Evolutionary conservation across 2,113 vertebrate species (phyloP).

Genomic region (Myocastor coypus): DNA sequence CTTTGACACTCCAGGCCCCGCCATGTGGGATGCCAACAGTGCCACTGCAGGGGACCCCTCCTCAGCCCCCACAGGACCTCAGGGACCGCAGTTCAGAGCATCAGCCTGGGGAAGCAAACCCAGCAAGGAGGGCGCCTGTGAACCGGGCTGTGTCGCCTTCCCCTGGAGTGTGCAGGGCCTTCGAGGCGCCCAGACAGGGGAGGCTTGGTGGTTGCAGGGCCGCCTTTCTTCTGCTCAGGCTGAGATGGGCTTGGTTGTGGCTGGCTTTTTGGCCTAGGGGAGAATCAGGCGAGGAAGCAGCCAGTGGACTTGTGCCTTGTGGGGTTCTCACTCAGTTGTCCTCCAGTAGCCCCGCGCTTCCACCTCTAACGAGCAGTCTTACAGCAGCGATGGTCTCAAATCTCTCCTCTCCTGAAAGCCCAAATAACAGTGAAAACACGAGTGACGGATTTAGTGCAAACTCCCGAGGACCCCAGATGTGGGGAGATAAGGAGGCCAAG

Average conservation of each 20-base stretch:
- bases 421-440: conserved; percentile 47
- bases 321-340: not conserved
- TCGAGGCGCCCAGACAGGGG: not conserved
- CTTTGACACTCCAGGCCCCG: not conserved
- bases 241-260: not conserved
- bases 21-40: not conserved
- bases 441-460: conserved; percentile 57
- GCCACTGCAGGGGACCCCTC: not conserved
- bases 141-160: not conserved
- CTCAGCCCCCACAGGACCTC: not conserved
- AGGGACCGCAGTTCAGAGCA: not conserved
- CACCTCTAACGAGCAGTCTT: not conserved
- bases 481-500: conserved; percentile 61
- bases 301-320: not conserved
- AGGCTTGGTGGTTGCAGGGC: not conserved
- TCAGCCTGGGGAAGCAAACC: not conserved
- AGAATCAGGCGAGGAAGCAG: not conserved
- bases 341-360: not conserved
- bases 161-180: not conserved
- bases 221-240: not conserved
- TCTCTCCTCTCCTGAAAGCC: conserved; percentile 46
- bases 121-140: not conserved
- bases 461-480: not conserved
- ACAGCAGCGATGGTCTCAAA: not conserved
- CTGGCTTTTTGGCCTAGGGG: not conserved